phyloP scores from a whole-genome alignment of 1,140 invertebrate species.

The Scaptomyza graminum region DNA sequence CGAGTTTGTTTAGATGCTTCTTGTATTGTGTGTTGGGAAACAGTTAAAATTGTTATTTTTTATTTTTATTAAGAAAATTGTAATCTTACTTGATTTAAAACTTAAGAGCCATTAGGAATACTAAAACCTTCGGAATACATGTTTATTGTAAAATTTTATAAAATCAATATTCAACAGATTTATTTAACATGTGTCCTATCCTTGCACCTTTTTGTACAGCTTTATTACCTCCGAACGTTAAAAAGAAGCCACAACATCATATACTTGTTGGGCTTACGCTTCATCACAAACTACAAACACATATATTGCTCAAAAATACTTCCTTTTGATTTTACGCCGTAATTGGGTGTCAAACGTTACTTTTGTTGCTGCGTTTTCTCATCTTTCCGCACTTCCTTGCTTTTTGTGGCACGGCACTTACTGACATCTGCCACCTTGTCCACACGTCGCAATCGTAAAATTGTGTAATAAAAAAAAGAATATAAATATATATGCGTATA shows the following conservation, averaged over 20 bases:
- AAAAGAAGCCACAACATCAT: not conserved
- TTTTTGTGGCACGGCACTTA: slow-evolving; percentile 62
- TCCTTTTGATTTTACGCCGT: slow-evolving; percentile 78
- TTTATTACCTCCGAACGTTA: not conserved
- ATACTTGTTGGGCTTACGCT: slow-evolving; percentile 8
- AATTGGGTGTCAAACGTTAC: slow-evolving; percentile 78
- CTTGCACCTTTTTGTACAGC: not conserved
- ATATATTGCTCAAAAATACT: slow-evolving; percentile 66
- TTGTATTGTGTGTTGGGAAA: not conserved
- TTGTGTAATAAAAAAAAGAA: slow-evolving; percentile 9
- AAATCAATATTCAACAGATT: not conserved
- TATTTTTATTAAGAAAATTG: not conserved
- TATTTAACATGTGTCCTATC: too few relatives aligned
- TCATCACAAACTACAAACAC: slow-evolving; percentile 8
- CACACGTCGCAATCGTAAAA: slow-evolving; percentile 4
- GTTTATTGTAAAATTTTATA: too few relatives aligned
- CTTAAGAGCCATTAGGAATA: not conserved
- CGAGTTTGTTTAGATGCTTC: not conserved
- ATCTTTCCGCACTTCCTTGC: slow-evolving; percentile 5
- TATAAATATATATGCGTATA: slow-evolving; percentile 9
- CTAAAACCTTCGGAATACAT: not conserved
- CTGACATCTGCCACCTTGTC: slow-evolving; percentile 74
- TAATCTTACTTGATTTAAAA: too few relatives aligned
- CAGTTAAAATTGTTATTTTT: not conserved
- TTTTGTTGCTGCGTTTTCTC: slow-evolving; percentile 66